phyloP scores from a whole-genome alignment of 2,888 invertebrate species.

The Hemistola chrysoprasaria region DNA sequence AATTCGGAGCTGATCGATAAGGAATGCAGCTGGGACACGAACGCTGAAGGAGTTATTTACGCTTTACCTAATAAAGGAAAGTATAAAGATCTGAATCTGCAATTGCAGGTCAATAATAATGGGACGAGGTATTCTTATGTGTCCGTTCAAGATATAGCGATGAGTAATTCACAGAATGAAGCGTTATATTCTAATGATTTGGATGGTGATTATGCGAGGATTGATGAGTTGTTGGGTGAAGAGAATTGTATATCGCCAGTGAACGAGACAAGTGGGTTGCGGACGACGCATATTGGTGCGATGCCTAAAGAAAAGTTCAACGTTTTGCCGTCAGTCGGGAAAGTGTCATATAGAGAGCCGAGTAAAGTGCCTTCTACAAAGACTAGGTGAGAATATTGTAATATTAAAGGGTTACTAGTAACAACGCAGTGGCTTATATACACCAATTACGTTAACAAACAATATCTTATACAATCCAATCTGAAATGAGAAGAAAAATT shows the following conservation, averaged over 20 bases:
- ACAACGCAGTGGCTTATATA: no score
- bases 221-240: constrained; percentile 67
- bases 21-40: constrained; percentile 82
- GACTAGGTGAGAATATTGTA: constrained; percentile 55
- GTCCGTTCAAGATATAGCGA: constrained; percentile 70
- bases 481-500: no score
- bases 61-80: constrained; percentile 78
- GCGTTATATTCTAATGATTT: constrained; percentile 69
- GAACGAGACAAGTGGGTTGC: constrained; percentile 53
- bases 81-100: constrained; percentile 74
- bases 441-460: no score
- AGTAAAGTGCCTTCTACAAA: constrained; percentile 60
- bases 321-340: constrained; percentile 70
- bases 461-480: no score
- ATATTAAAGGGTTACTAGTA: no score
- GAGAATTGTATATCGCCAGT: constrained; percentile 75
- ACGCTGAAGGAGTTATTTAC: constrained; percentile 77
- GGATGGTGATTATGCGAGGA: constrained; percentile 73
- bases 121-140: constrained; percentile 76
- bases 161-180: constrained; percentile 76
- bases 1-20: constrained; percentile 75
- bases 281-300: constrained; percentile 70
- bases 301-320: constrained; percentile 50
- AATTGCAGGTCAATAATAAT: constrained; percentile 75
- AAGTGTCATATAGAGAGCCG: constrained; percentile 63